Percentiles rank a stretch among this genome's conserved stretches.
Evolutionary conservation across 2,113 vertebrate species (phyloP).

Genomic region (Taxidea taxus): DNA sequence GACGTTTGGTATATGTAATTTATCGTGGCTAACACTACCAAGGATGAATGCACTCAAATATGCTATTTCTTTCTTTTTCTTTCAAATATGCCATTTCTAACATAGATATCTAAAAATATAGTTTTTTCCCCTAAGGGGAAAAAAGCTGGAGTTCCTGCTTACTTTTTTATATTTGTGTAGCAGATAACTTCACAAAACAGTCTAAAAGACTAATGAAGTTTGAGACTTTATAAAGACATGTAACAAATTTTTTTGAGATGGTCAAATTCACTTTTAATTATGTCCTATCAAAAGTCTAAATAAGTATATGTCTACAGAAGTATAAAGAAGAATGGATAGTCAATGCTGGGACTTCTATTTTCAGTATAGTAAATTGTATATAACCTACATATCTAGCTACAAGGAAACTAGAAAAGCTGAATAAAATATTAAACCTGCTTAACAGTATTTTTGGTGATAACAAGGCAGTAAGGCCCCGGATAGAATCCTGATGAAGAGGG

Average conservation of each 20-base stretch:
- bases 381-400: background rate
- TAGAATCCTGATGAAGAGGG: too few relatives aligned
- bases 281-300: background rate
- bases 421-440: background rate
- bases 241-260: background rate
- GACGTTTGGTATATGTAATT: background rate
- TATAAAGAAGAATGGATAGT: background rate
- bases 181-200: background rate
- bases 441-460: background rate
- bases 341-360: background rate
- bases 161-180: background rate
- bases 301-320: background rate
- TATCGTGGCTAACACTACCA: background rate
- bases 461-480: background rate
- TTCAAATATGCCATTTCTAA: background rate
- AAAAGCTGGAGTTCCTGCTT: background rate
- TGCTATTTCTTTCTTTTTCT: background rate
- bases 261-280: background rate
- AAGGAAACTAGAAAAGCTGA: background rate
- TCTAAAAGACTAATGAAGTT: background rate
- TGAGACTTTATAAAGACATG: background rate
- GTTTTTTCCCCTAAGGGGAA: background rate
- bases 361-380: background rate
- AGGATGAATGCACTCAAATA: background rate
- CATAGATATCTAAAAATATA: background rate